Base-by-base conservation (phyloP, 2,888 invertebrate species). In the Crioceris asparagi region DNA sequence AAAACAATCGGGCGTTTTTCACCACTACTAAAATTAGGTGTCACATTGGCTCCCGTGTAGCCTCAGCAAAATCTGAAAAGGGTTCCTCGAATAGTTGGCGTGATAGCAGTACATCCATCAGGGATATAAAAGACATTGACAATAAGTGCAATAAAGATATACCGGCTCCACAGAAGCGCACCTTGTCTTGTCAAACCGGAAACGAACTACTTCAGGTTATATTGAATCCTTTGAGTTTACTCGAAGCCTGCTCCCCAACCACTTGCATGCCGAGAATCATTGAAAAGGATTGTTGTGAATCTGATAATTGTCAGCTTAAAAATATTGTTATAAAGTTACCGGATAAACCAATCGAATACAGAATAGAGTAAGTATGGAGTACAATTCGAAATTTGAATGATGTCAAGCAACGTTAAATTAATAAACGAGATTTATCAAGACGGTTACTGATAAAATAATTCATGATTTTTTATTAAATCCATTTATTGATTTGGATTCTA, bases 1-100 rank as follows among this genome's bases (percentile, higher is more conserved):
- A 77, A 55, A 86, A 86, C 63, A 81, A 80, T 49, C 68, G 84
- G 31, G 76, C 78, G 16, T 72, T 78, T 45, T 83, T 83, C 63
- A 78, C 80, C 5, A 83, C 83, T 2, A 74, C 79, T 37, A 80
- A 79, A 53, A 77, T 83, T 30, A 68, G 82, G 32, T 79, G 79
- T 57, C 79, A 80, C 60, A 72, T 80, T 43, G 79, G 75, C 19
- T 65, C 68, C 14, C 59, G 65, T 17, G 68, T 69, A 4, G 65
- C 68, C 1, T 62, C 69, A 0, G 67, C 66, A 3, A 52, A 61
- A 17, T 57, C 63, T 10, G 61, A 65, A 37, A 65, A 63, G 44
- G 60, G 60, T 43, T 61, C 62, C 4, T 50, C 51, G 12, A 58
- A 54, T 38, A 58, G 59, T 36, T 60, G 60, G 56, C 47, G 48